Base-by-base conservation (phyloP, 2,797 vertebrate species). In the Chaetodon trifasciatus region DNA sequence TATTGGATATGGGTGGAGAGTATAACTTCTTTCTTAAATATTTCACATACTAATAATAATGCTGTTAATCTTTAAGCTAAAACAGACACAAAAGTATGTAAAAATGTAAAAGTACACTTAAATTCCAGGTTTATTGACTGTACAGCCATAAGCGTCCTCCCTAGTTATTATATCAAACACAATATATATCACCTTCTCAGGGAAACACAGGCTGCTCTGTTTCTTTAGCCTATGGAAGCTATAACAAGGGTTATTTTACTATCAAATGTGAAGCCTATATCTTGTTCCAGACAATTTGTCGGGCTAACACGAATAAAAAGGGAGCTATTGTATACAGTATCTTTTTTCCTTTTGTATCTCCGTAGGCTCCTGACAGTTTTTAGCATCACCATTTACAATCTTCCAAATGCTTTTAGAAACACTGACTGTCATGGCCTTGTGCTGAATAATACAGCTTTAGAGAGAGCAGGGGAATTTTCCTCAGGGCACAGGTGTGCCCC, bases 401-500 rank as follows among this genome's bases (percentile, higher is more conserved):
- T 90, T 88, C 72, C 86, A 69, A 85, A 88, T 80, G 90, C 91
- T 93, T 94, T 92, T 75, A 91, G 84, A 91, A 90, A 93, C 85
- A 88, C 82, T 84, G 90, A 63, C 90, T 90, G 90, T 75, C 84
- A 86, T 63, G 88, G 89, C 93, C 94, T 95, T 93, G 92, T 87
- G 78, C 88, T 91, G 90, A 94, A 94, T 93, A 93, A 94, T 92
- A 89, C 87, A 85, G 90, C 91, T 92, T 92, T 88, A 90, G 86
- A 89, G 89, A 89, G 85, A 91, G 90, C 92, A 92, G 85, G 92
- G 92, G 91, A 93, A 93, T 93, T 89, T 92, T 93, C 86, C 88
- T 85, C 62, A 79, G 93, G 91, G 89, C 92, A 93, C 92, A 94
- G 78, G 74, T 95, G 93, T 94, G 92, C 88, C 90, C 91, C 86